Evolutionary conservation across 92 coral and sea anemone genomes (phyloP), one percentile per base, ranked within the genome.

Genomic region (Anthopleura xanthogrammica): DNA sequence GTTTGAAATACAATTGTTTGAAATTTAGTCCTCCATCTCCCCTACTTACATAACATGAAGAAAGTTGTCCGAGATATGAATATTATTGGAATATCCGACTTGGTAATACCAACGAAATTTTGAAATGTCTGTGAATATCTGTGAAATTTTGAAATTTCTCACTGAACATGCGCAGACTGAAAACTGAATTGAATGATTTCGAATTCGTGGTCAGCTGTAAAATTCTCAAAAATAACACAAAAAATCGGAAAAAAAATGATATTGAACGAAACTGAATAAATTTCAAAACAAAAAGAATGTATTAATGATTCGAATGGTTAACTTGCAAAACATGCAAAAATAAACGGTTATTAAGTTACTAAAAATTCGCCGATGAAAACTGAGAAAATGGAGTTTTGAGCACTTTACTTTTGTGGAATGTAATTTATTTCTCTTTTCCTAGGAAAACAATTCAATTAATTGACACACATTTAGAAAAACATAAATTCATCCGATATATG

Each of bases 71-170:
- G 84, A 81, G 74, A 62, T 68, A 70, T 81, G 84, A 81, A 68
- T 68, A 81, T 43, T 81, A 81, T 43, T 81, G 84, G 84, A 81
- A 81, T 81, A 81, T 81, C 84, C 84, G 84, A 81, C 84, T 16
- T 70, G 84, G 83, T 65, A 10, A 20, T 62, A 62, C 11, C 74
- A 23, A 20, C 41, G 74, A 23, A n/a, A 6, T 29, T 23, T 68
- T 12, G 12, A 10, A n/a, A n/a, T 3, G 0, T 24, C 24, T 68
- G 24, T 8, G 0, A 1, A 29, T 29, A 0, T 29, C 36, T 29
- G 36, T 29, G 36, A 29, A 29, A 29, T 29, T 29, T 29, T 29
- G 36, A 29, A 29, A 68, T 17, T 62, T 12, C 1, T 5, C 7
- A 62, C 29, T 20, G 70, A 62, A 19, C 70, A 62, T 20, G 74